Base-by-base conservation (phyloP, 2,888 invertebrate genomes). In the Diadegma fenestrale region DNA sequence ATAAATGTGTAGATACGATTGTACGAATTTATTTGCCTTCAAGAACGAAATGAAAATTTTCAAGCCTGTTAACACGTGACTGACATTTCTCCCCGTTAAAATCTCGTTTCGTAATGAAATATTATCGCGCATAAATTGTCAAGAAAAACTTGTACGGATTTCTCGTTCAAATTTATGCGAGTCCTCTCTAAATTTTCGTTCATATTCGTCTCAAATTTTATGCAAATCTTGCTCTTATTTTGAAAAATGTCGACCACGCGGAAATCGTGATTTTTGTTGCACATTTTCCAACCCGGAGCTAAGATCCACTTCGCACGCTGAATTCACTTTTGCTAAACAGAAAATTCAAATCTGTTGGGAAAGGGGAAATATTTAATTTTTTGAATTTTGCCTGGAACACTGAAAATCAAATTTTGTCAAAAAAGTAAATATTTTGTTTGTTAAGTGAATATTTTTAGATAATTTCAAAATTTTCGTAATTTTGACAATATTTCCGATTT, bases 81-180 rank as follows among this genome's bases (percentile, higher is more conserved):
- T 71, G 71, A 71, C 33, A 71, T 71, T 33, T 51, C 30, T n/a
- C 33, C n/a, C 8, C 51, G 30, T 51, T 19, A 51, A 51, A 51
- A 51, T 33, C 51, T 51, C 51, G 30, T 71, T 71, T 33, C 17
- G 17, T 33, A 33, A 48, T 71, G 26, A 71, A 71, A 69, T 26
- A 69, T 26, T 17, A 17, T 3, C 69, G 26, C 17, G 30, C 2
- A 33, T 7, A 33, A 41, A 33, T 71, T 30, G 14, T n/a, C 30
- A n/a, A 51, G 30, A 30, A 12, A 33, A 71, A 30, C 12, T n/a
- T 51, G 33, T 8, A 33, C 22, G 30, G 10, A 48, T 33, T 8
- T 71, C 33, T 48, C 30, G 22, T 30, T n/a, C 71, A 71, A 51
- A 71, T 48, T 71, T 71, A 71, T 33, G 48, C 12, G 51, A 45